Conservation (phyloP, 2,113 vertebrate genomes). For the Spilogale gracilis region DNA sequence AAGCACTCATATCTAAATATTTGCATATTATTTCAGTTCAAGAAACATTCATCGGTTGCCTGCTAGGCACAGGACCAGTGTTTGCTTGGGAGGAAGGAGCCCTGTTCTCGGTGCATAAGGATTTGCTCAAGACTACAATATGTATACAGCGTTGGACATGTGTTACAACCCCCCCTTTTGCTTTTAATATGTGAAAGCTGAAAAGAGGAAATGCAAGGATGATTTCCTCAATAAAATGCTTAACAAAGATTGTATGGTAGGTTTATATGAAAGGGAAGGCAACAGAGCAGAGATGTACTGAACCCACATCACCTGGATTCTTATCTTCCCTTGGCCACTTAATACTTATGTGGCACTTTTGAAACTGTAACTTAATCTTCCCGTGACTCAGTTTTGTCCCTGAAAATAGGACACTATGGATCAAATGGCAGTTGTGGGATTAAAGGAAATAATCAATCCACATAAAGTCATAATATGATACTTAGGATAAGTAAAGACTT, state of each 20-base stretch:
- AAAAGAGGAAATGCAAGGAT: neutral
- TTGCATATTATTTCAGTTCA: neutral
- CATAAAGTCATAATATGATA: neutral
- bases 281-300: too few species aligned
- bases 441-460: neutral
- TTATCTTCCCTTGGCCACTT: neutral
- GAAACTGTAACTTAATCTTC: neutral
- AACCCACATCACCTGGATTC: neutral
- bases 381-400: neutral
- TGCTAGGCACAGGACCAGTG: too few species aligned
- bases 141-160: rapidly evolving
- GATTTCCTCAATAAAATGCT: neutral
- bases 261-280: neutral
- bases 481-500: neutral
- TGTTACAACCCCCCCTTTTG: neutral
- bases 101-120: rapidly evolving
- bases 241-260: neutral
- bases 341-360: too few species aligned
- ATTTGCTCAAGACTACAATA: neutral
- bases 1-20: neutral
- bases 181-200: neutral
- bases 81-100: neutral
- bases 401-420: neutral
- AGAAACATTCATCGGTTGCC: neutral
- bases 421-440: neutral